Base-by-base conservation (phyloP, 2,888 invertebrate genomes). In the Coenonympha glycerion region DNA sequence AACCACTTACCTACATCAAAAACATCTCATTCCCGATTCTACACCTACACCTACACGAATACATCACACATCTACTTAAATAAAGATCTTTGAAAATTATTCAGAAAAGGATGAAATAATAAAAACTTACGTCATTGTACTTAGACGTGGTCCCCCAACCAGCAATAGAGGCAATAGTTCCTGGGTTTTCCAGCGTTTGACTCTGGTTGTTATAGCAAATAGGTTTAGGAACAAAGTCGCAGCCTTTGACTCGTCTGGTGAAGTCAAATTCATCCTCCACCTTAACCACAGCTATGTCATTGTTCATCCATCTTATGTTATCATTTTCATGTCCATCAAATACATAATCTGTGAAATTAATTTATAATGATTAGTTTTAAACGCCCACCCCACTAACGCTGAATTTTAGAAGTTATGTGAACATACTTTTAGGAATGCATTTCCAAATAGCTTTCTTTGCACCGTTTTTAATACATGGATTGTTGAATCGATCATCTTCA, bases 391-490 rank as follows among this genome's bases (percentile, higher is more conserved):
- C n/a, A n/a, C n/a, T n/a, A n/a, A n/a, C n/a, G n/a, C n/a, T n/a
- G n/a, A n/a, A n/a, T n/a, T n/a, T 24, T 9, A 34, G 8, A 34
- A 16, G 28, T 8, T n/a, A n/a, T n/a, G n/a, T n/a, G 1, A 24
- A 13, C 79, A 73, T 64, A 82, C 84, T 84, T 70, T 83, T 83
- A 3, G 84, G 84, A 9, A 84, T 68, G 56, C 84, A 84, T 63
- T 83, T 84, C 84, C 84, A 84, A 44, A 79, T 72, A 1, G 84
- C 84, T 68, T 80, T 84, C 52, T 81, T 83, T 0, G 77, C 82
- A 6, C 83, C 83, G 49, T 83, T 82, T 57, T 80, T 83, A 18
- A 84, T 82, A 47, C 84, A 84, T 1, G 70, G 73, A 56, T 76
- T 81, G 40, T 65, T 81, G 36, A 67, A 76, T 58, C 76, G 70